Evolutionary conservation across 2,797 vertebrate species (phyloP).

Genomic region (Masticophis lateralis): DNA sequence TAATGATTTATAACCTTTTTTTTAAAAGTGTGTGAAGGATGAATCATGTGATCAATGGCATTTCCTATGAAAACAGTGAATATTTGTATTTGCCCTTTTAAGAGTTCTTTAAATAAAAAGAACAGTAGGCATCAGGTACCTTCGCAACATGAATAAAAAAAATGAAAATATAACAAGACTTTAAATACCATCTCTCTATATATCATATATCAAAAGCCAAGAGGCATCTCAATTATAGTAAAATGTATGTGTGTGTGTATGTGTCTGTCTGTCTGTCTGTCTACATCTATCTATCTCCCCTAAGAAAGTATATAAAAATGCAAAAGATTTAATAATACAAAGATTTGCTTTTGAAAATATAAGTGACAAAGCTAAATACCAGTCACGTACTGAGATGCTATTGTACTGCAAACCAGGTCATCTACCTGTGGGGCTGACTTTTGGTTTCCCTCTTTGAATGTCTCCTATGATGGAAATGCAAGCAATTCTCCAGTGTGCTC

Average conservation of each 20-base stretch:
- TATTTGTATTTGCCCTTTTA: conserved; percentile 56
- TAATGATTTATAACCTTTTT: conserved; percentile 31
- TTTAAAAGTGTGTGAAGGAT: conserved; percentile 28
- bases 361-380: conserved; percentile 56
- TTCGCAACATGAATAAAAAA: conserved; percentile 36
- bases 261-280: neutral
- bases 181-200: conserved; percentile 49
- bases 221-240: conserved; percentile 48
- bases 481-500: conserved; percentile 8
- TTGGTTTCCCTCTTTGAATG: conserved; percentile 34
- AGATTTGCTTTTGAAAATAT: conserved; percentile 58
- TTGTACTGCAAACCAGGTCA: conserved; percentile 57
- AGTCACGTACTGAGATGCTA: conserved; percentile 43
- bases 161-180: conserved; percentile 36
- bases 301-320: conserved; percentile 24
- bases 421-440: conserved; percentile 61
- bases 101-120: conserved; percentile 44
- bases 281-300: neutral
- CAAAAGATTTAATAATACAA: conserved; percentile 48
- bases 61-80: conserved; percentile 54
- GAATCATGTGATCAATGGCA: conserved; percentile 42
- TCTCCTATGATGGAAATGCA: neutral
- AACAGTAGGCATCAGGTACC: conserved; percentile 20
- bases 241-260: neutral
- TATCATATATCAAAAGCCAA: conserved; percentile 51